Evolutionary conservation across 1,140 invertebrate species (phyloP).

Genomic region (Amphibalanus amphitrite): DNA sequence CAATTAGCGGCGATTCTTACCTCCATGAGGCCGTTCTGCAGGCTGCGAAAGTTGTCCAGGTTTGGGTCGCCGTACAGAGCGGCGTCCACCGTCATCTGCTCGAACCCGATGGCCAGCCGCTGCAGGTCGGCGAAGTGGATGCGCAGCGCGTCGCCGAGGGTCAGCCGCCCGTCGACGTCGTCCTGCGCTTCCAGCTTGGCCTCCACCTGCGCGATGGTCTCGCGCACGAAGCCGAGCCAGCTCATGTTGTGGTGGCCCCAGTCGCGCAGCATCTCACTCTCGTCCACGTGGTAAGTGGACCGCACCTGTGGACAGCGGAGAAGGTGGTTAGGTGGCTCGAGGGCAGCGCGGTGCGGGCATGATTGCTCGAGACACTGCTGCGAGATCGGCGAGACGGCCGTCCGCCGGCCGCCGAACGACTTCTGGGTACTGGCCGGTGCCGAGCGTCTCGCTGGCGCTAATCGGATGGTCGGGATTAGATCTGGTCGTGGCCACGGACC

Average conservation of each 20-base stretch:
- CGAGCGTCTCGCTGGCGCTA: too few species aligned
- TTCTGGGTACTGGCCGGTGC: too few species aligned
- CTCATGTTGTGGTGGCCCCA: constrained; percentile 1
- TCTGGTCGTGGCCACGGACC: too few species aligned
- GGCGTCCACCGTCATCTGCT: neutral
- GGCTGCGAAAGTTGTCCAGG: neutral
- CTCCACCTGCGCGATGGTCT: neutral
- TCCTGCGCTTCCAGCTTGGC: neutral
- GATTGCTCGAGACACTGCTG: too few species aligned
- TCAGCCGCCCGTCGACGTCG: neutral
- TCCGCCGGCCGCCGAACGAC: too few species aligned
- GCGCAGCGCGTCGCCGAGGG: neutral
- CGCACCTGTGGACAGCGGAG: neutral
- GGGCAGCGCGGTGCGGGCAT: neutral
- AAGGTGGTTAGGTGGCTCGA: neutral
- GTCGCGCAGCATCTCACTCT: neutral
- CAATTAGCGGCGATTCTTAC: too few species aligned
- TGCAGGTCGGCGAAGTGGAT: neutral
- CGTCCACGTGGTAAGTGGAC: neutral
- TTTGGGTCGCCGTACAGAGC: neutral
- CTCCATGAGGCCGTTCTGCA: neutral
- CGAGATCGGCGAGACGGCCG: too few species aligned
- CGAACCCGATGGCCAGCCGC: neutral
- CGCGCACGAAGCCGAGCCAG: neutral
- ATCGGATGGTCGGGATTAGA: too few species aligned